Percentiles rank a stretch among this genome's conserved stretches.
Evolutionary conservation across 2,797 vertebrate species (phyloP).

Genomic region (Knipowitschia caucasica): DNA sequence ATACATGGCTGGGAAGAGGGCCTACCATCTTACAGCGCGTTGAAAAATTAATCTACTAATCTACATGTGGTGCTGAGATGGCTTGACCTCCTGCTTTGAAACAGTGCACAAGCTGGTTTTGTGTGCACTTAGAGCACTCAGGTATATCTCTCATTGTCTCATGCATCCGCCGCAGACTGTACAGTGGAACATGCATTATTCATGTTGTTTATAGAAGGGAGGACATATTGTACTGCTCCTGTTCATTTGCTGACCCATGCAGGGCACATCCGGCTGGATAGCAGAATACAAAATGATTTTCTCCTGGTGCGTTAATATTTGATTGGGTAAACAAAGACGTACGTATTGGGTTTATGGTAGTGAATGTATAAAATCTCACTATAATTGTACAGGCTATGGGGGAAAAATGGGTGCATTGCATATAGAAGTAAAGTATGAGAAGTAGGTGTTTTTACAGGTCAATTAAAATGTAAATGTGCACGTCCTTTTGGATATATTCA

Average conservation of each 20-base stretch:
- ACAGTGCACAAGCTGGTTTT: not conserved
- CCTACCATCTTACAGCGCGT: not conserved
- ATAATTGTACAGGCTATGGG: not conserved
- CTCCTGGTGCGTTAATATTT: slow-evolving; percentile 37
- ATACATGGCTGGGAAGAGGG: not conserved
- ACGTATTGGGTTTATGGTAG: slow-evolving; percentile 13
- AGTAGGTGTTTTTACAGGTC: no score
- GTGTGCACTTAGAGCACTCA: slow-evolving; percentile 1
- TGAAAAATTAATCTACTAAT: not conserved
- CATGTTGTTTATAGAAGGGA: slow-evolving; percentile 18
- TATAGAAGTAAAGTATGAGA: no score
- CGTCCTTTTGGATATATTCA: no score
- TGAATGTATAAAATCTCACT: not conserved
- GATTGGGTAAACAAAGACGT: slow-evolving; percentile 16
- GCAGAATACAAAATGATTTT: slow-evolving; percentile 24
- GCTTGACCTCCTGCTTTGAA: not conserved
- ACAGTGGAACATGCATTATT: slow-evolving; percentile 34
- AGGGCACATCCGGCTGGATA: slow-evolving; percentile 9
- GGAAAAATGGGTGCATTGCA: not conserved
- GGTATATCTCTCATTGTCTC: slow-evolving; percentile 5
- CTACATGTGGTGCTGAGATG: not conserved
- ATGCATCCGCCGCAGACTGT: not conserved
- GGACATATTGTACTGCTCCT: slow-evolving; percentile 5
- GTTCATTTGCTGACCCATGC: slow-evolving; percentile 20
- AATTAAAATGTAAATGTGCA: no score